Base-by-base conservation (phyloP, 1,140 invertebrate species). In the Drosophila albomicans region DNA sequence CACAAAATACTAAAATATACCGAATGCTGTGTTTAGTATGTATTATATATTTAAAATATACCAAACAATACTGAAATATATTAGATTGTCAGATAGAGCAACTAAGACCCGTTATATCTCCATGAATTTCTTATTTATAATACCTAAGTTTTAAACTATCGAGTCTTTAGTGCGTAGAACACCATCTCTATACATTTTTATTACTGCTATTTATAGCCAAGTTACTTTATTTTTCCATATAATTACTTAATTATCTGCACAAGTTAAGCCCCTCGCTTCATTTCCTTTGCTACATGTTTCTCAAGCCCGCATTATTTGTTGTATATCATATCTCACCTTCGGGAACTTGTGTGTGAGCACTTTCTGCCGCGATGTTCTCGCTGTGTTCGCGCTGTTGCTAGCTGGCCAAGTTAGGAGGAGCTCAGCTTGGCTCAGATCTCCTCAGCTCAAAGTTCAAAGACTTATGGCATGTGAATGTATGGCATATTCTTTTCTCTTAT, bases 361-460 rank as follows among this genome's bases (percentile, higher is more conserved):
- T 16, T 32, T 58, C 56, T 45, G 25, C 20, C 0, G 30, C 30
- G 30, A 7, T 32, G 6, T 32, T 32, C 30, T 32, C 5, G 35
- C 8, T 67, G 65, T 25, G 20, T 25, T 25, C 20, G 20, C 35
- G 58, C 43, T 67, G 65, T 67, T 67, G 56, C 56, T 20, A 68
- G 35, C 16, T n/a, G 16, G 45, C 56, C 67, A 73, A 57, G 58
- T 52, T 38, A 48, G 10, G 32, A 35, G 15, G 7, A 56, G 51
- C 25, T 57, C 43, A 49, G 58, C 56, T 43, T 43, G 41, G 41
- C 41, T 72, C 20, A 38, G 32, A 56, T 16, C 30, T 20, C 25
- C n/a, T n/a, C 46, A 41, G 48, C 65, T 63, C 25, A 77, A 73
- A 77, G 75, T 77, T 77, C 75, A 77, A 73, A 77, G 75, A 73